Base-by-base conservation (phyloP, 2,888 invertebrate species). In the Strigamia maritima region DNA sequence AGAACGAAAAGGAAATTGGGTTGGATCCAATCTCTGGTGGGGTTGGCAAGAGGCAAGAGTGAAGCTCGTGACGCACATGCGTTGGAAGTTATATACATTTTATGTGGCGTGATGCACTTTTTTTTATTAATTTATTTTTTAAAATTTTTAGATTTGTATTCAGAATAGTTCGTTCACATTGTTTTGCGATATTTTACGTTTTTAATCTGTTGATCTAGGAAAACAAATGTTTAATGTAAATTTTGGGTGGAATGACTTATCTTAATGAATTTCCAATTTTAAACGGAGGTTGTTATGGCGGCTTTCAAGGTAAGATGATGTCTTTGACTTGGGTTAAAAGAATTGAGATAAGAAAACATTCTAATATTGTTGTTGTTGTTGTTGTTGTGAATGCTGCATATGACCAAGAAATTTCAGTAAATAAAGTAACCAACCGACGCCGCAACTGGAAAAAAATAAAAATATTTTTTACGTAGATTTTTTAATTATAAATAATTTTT, bases 1-100 rank as follows among this genome's bases (percentile, higher is more conserved):
- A 16, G 65, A 65, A 16, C 28, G 26, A 65, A 19, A 26, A 65
- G 65, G 65, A 65, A 65, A 65, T 65, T 65, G 65, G 65, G 65
- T 26, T 26, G 65, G 65, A 65, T 65, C 65, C 65, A 65, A 65
- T 65, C 65, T 12, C 65, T 14, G 16, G 10, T 10, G 65, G 65
- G 65, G 65, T 65, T 65, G 65, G 60, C 24, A n/a, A n/a, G n/a
- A n/a, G 10, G 60, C 22, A 22, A 31, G 26, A 65, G 65, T 65
- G 65, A 65, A 7, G 65, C 65, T 24, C 65, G 65, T 65, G 65
- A 65, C 65, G 65, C 65, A 65, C 2, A 49, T 26, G 26, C 65
- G 26, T 26, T 65, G 16, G 4, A 12, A 24, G 26, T 65, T 65
- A 16, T 65, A 65, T 65, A 65, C 6, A 10, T 26, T 10, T 24